Percentiles rank a stretch among this genome's conserved stretches.
phyloP scores from a whole-genome alignment of 2,113 vertebrate genomes.

The Mus pahari region DNA sequence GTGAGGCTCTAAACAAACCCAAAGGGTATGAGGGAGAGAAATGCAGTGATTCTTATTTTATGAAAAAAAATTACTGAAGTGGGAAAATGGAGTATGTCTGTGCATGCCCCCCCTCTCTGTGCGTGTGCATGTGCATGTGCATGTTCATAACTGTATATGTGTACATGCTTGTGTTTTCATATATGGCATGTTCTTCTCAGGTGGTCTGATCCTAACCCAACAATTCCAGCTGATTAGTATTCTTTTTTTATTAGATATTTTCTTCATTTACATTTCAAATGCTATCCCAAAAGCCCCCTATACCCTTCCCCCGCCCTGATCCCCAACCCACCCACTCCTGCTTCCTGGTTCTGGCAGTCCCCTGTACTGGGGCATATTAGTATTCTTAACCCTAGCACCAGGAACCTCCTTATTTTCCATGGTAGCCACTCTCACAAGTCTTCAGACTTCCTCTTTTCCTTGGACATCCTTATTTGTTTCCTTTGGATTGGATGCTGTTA shows the following conservation, averaged over 20 bases:
- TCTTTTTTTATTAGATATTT: too few species aligned
- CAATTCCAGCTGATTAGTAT: neutral
- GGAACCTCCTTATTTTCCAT: fast-evolving
- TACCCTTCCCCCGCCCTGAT: too few species aligned
- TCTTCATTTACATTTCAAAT: too few species aligned
- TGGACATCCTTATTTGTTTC: neutral
- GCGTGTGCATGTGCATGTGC: neutral
- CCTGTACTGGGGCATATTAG: too few species aligned
- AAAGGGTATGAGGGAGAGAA: constrained; percentile 37
- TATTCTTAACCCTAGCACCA: neutral
- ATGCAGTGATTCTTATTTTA: constrained; percentile 35
- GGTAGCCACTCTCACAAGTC: neutral
- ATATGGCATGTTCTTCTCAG: neutral
- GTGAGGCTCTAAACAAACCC: constrained; percentile 18
- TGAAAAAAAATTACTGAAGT: neutral
- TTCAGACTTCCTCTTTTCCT: neutral
- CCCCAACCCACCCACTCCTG: too few species aligned
- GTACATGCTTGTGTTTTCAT: neutral
- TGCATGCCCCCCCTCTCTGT: neutral
- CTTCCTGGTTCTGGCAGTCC: too few species aligned
- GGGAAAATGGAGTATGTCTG: neutral
- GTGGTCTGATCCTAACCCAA: neutral
- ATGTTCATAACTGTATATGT: neutral
- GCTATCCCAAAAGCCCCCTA: too few species aligned
- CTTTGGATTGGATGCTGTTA: neutral